Conservation (phyloP, 2,888 invertebrate species). For the Tupiocoris notatus region DNA sequence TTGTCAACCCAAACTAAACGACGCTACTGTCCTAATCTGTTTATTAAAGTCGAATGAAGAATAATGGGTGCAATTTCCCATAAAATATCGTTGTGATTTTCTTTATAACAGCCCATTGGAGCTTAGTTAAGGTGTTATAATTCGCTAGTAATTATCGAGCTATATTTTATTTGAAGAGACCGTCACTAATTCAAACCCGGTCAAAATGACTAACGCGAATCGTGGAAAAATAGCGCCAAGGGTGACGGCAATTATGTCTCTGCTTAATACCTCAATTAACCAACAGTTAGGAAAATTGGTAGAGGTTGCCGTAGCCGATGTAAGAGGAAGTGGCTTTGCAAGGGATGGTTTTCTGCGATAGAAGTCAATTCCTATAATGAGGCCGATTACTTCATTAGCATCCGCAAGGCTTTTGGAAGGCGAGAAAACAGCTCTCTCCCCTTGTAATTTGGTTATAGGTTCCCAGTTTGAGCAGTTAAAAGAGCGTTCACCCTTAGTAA, state of each 20-base stretch:
- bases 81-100: conserved; percentile 9
- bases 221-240: not conserved
- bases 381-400: conserved; percentile 35
- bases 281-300: conserved; percentile 19
- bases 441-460: conserved; percentile 18
- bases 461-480: not conserved
- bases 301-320: not conserved
- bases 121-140: not conserved
- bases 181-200: conserved; percentile 6
- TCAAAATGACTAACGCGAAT: conserved; percentile 18
- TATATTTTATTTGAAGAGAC: conserved; percentile 8
- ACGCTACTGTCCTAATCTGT: too few relatives aligned
- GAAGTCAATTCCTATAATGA: conserved; percentile 34
- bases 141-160: conserved; percentile 8
- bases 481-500: not conserved
- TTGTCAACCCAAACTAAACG: too few relatives aligned
- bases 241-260: conserved; percentile 18
- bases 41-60: too few relatives aligned
- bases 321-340: not conserved
- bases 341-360: conserved; percentile 7
- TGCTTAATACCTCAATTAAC: conserved; percentile 29
- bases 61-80: too few relatives aligned
- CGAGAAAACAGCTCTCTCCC: not conserved
- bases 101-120: not conserved
- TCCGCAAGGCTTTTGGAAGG: conserved; percentile 18